These are phyloP conservation scores for Hippocampus kuda DNA, from an alignment of 2,797 vertebrate genomes.

Conservation along the genomic window DNA sequence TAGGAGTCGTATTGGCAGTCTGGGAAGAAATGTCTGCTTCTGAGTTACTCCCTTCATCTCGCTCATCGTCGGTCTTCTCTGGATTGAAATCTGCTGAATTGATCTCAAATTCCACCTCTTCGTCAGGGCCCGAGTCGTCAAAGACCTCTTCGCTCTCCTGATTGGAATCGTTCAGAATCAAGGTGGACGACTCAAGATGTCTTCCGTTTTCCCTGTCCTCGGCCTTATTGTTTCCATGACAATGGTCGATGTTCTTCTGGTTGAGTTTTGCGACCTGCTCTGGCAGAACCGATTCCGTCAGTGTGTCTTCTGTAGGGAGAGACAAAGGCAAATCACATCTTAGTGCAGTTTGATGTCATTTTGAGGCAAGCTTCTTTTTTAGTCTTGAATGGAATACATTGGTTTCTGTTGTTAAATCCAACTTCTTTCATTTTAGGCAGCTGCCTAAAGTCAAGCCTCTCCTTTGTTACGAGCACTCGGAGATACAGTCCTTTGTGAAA, in stretches of 20 bases:
- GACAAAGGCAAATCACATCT: background rate
- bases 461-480: too few relatives aligned
- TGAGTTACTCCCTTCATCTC: conserved; percentile 5
- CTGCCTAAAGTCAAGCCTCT: too few relatives aligned
- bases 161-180: conserved; percentile 36
- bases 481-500: too few relatives aligned
- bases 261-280: conserved; percentile 75
- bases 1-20: conserved; percentile 17
- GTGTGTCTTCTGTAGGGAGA: conserved; percentile 56
- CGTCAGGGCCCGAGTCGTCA: conserved; percentile 36
- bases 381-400: background rate
- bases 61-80: background rate
- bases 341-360: background rate
- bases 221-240: conserved; percentile 31
- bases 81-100: conserved; percentile 5
- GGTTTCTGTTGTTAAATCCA: too few relatives aligned
- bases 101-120: conserved; percentile 7
- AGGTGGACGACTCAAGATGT: conserved; percentile 18
- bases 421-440: too few relatives aligned
- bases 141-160: conserved; percentile 25
- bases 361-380: too few relatives aligned
- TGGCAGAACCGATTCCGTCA: conserved; percentile 53
- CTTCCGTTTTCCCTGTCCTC: conserved; percentile 20
- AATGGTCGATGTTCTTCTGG: conserved; percentile 70
- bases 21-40: conserved; percentile 23